Conservation (phyloP, 2,888 invertebrate species). For the Stegophylla sp. region DNA sequence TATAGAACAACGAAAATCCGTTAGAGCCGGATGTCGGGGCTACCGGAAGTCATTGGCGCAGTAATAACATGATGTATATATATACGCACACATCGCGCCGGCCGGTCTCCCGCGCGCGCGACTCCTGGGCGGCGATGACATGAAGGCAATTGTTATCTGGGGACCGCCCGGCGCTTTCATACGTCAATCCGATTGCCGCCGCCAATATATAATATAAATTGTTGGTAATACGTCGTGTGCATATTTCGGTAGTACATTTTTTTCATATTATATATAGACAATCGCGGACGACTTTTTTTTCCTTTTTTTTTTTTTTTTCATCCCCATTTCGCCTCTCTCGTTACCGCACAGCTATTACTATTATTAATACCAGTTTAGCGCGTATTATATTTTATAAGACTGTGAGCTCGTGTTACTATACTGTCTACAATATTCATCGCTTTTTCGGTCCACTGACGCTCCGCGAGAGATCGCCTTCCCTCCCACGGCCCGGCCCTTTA, state of each 20-base stretch:
- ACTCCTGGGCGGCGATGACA: constrained; percentile 58
- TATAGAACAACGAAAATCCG: constrained; percentile 56
- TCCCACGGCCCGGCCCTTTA: too few species aligned
- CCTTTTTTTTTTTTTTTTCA: neutral
- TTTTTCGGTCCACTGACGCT: constrained; percentile 33
- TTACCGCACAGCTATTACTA: neutral
- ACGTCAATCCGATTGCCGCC: constrained; percentile 55
- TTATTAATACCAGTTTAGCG: constrained; percentile 2
- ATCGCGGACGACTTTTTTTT: neutral
- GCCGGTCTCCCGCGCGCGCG: constrained; percentile 43
- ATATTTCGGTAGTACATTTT: neutral
- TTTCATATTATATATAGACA: constrained; percentile 18
- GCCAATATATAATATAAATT: too few species aligned
- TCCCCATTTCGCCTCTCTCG: neutral
- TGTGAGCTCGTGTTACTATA: neutral
- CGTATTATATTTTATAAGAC: neutral
- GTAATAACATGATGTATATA: constrained; percentile 48
- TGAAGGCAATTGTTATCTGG: constrained; percentile 56
- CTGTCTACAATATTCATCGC: too few species aligned
- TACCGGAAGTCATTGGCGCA: constrained; percentile 56
- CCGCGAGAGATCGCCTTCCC: neutral
- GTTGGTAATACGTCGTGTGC: neutral
- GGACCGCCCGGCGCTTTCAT: constrained; percentile 59
- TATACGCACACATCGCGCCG: constrained; percentile 4
- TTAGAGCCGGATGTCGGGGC: constrained; percentile 56